Base-by-base conservation (phyloP, 1,140 invertebrate species). In the Triops cancriformis region DNA sequence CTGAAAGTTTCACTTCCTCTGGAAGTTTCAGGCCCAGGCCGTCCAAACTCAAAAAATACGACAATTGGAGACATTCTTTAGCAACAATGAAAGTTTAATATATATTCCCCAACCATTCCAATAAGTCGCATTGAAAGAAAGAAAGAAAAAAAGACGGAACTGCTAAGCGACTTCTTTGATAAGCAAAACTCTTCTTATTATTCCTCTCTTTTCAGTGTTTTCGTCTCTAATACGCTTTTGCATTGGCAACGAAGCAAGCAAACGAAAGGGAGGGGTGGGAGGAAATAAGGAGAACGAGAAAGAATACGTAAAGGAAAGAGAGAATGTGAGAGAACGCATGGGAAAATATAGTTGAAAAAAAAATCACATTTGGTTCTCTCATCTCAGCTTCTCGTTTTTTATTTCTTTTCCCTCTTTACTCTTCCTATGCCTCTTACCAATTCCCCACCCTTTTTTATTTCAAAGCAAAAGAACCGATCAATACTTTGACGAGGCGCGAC, bases 401-500 rank as follows among this genome's bases (percentile, higher is more conserved):
- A 37, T 37, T 37, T 64, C 23, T 64, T 64, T 64, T 64, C 45
- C 23, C 51, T 64, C 51, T 64, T 23, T 64, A 23, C 23, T 3
- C 51, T 64, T 64, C 23, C 51, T 64, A 64, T 64, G 18, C 31
- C 31, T 37, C 10, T 64, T 64, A 64, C 51, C 51, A 64, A 64
- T 64, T 64, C 51, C 51, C 51, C 51, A 64, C 51, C 51, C 51
- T 64, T 64, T 64, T 64, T 64, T 64, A 37, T 37, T 37, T 37
- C 31, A 18, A 64, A 64, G 51, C n/a, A 64, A 37, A 37, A 64
- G 51, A 64, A 64, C 51, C 51, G 51, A 64, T 64, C 51, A 64
- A 64, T 64, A 64, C 51, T 64, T 64, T 64, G 51, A 64, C 51
- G 51, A 64, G 51, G 51, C 51, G 51, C 51, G 51, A 64, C 51